Percentiles rank a stretch among this genome's conserved stretches.
Evolutionary conservation across 2,888 invertebrate species (phyloP).

Genomic region (Idaea aversata): DNA sequence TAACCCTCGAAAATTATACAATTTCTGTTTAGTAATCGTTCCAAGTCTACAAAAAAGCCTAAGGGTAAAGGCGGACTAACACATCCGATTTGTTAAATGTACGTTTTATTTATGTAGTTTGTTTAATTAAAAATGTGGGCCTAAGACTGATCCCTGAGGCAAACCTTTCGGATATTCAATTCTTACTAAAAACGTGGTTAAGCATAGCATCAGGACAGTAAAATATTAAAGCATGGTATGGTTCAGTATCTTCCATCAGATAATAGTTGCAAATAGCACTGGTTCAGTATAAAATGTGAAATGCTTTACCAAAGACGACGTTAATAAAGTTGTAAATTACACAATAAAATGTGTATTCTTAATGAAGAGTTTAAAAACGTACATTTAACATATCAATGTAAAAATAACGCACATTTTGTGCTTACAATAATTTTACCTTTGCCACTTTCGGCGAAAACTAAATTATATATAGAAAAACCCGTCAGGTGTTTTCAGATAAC

Average conservation of each 20-base stretch:
- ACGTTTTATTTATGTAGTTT: conserved; percentile 26
- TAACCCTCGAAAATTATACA: conserved; percentile 61
- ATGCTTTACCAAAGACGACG: conserved; percentile 18
- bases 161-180: conserved; percentile 2
- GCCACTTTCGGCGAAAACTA: conserved; percentile 51
- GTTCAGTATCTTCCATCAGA: too few species aligned
- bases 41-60: conserved; percentile 72
- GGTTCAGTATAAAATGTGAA: conserved; percentile 14
- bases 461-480: conserved; percentile 49
- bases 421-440: conserved; percentile 51
- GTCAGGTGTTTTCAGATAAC: conserved; percentile 52
- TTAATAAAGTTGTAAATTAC: conserved; percentile 6
- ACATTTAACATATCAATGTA: conserved; percentile 61
- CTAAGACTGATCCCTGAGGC: conserved; percentile 17
- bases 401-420: conserved; percentile 65
- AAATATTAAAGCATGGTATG: too few species aligned
- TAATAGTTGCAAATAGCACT: conserved; percentile 2
- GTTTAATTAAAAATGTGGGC: conserved; percentile 23
- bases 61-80: conserved; percentile 73
- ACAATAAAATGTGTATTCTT: conserved; percentile 12
- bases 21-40: conserved; percentile 46
- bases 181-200: too few species aligned
- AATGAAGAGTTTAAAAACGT: conserved; percentile 30
- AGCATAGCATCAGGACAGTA: too few species aligned
- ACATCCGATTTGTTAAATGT: conserved; percentile 58